Evolutionary conservation across 2,888 invertebrate species (phyloP).

Genomic region (Campaea margaritaria): DNA sequence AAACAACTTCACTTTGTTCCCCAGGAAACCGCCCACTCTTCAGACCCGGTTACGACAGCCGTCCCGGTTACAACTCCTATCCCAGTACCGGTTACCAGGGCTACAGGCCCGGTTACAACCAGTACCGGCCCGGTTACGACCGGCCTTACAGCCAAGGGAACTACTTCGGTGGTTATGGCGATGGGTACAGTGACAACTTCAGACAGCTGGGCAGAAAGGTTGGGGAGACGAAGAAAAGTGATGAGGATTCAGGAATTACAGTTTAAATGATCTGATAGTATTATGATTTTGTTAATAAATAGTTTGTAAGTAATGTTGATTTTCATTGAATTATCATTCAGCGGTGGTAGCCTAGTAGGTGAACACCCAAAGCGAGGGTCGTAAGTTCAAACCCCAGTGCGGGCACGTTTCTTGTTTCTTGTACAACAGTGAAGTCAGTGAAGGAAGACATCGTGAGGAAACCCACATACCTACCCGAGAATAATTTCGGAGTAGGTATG

Average conservation of each 20-base stretch:
- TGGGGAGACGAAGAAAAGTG: constrained; percentile 59
- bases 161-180: constrained; percentile 66
- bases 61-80: constrained; percentile 51
- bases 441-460: too few relatives aligned
- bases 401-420: too few relatives aligned
- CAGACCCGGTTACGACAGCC: constrained; percentile 56
- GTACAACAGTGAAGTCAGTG: too few relatives aligned
- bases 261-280: constrained; percentile 24
- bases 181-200: constrained; percentile 66
- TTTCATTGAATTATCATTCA: too few relatives aligned
- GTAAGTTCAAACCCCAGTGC: too few relatives aligned
- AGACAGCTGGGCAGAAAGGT: constrained; percentile 65
- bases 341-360: too few relatives aligned
- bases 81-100: constrained; percentile 51
- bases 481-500: too few relatives aligned
- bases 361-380: too few relatives aligned
- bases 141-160: constrained; percentile 47
- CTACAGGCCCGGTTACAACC: constrained; percentile 47
- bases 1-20: constrained; percentile 5
- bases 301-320: constrained; percentile 25
- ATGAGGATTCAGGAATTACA: constrained; percentile 46
- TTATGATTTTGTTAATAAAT: constrained; percentile 41
- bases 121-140: constrained; percentile 50
- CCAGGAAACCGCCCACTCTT: constrained; percentile 63
- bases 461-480: too few relatives aligned